These are phyloP conservation scores for Passerculus sandwichensis DNA, from an alignment of 2,797 vertebrate genomes.

Conservation along the genomic window DNA sequence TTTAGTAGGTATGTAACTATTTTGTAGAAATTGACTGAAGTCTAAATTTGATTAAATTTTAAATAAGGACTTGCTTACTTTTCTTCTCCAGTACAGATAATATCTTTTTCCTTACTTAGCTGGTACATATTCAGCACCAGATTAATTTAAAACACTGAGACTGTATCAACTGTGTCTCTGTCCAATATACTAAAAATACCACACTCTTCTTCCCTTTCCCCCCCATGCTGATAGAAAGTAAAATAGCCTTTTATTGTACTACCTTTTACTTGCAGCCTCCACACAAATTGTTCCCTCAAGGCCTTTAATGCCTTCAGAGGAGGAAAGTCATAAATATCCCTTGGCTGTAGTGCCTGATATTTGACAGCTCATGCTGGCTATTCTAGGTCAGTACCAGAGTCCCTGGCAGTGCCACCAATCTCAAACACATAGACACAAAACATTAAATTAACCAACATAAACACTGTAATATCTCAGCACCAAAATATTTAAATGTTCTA, in stretches of 20 bases:
- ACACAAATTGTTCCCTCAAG: background rate
- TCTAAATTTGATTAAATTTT: background rate
- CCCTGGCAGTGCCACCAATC: background rate
- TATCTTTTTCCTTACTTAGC: background rate
- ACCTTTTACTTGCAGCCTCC: background rate
- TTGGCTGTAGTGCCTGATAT: background rate
- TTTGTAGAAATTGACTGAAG: background rate
- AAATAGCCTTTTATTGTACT: background rate
- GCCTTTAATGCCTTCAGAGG: background rate
- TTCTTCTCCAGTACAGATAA: background rate
- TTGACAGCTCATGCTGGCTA: background rate
- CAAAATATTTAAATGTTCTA: background rate
- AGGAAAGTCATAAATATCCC: background rate
- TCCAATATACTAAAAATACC: background rate
- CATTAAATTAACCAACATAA: background rate
- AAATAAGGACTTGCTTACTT: background rate
- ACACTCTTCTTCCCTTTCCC: background rate
- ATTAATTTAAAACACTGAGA: background rate
- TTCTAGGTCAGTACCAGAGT: background rate
- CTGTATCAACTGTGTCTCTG: background rate
- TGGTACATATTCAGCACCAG: background rate
- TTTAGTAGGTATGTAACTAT: background rate
- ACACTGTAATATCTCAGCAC: background rate
- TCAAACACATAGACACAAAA: background rate
- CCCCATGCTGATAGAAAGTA: background rate